Evolutionary conservation across 2,797 vertebrate genomes (phyloP), one percentile per base, ranked within the genome.

Genomic region (Gallirallus australis): DNA sequence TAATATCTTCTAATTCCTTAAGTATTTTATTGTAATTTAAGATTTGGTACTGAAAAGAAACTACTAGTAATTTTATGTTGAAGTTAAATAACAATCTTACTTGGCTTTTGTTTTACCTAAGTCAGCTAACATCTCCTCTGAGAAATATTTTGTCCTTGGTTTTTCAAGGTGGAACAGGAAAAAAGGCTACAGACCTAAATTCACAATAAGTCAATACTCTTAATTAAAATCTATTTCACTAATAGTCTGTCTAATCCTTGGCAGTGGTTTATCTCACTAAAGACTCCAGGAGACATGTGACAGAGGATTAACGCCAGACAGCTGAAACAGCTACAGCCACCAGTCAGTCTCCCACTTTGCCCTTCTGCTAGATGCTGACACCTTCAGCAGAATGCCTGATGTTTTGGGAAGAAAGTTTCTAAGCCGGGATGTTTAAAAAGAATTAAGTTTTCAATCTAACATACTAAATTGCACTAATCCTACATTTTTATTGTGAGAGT

Each of bases 151-250:
- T 72, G 45, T 52, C 75, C 53, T 90, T 89, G 45, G 8, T 27
- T 72, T 95, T 94, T 83, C 57, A 71, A 71, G 53, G 64, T 28
- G 4, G 13, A 93, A 71, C 1, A 25, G 45, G 16, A 77, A 31
- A 80, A 89, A 85, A 86, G 9, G 20, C 9, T 75, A 39, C 40
- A 78, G 71, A 52, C 13, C 42, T 78, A 64, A 92, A 92, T 64
- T 80, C 33, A 52, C 33, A 85, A 53, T 77, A 80, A 82, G 7
- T 95, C 91, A 83, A 92, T 89, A 94, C 61, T 83, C 24, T 91
- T 91, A 94, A 93, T 96, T 94, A 94, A 93, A 91, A 91, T 93
- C 71, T 92, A 65, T 91, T 89, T 94, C 71, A 65, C 53, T 75
- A 87, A 61, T 69, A 77, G 52, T 50, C 35, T 83, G 31, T 61